A percentile compares a stretch with the other conserved stretches of the same genome.
phyloP scores from a whole-genome alignment of 2,797 vertebrate genomes.

The Leptatherina wallacei region DNA sequence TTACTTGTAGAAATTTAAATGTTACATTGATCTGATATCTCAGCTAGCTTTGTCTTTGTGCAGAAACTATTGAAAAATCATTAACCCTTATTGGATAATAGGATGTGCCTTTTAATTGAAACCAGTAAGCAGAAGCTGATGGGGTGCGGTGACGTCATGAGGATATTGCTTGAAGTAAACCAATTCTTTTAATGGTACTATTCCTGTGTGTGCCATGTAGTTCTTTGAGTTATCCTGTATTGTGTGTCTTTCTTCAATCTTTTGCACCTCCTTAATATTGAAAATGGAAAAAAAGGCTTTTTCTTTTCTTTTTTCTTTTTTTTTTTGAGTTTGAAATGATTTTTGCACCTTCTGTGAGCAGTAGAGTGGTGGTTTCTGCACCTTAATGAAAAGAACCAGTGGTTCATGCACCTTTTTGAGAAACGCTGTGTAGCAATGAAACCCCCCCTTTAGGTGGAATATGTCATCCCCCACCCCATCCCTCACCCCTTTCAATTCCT shows the following conservation, averaged over 20 bases:
- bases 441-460: conserved; percentile 49
- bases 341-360: conserved; percentile 72
- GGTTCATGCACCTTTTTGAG: conserved; percentile 80
- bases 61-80: conserved; percentile 23
- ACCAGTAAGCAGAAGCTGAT: conserved; percentile 36
- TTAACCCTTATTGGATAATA: conserved; percentile 32
- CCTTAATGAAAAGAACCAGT: conserved; percentile 81
- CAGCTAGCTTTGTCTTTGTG: conserved; percentile 32
- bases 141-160: conserved; percentile 28
- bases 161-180: conserved; percentile 49
- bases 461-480: conserved; percentile 2
- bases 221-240: conserved; percentile 45
- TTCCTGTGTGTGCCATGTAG: conserved; percentile 47
- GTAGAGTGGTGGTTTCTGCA: conserved; percentile 72
- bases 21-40: conserved; percentile 37
- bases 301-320: conserved; percentile 21
- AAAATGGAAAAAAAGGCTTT: conserved; percentile 41
- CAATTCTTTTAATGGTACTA: conserved; percentile 57
- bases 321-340: conserved; percentile 48
- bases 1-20: conserved; percentile 37
- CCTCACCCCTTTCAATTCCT: conserved; percentile 20
- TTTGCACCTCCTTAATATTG: conserved; percentile 49
- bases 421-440: conserved; percentile 77
- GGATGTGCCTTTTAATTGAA: conserved; percentile 74
- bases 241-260: conserved; percentile 56